A percentile compares a stretch with the other conserved stretches of the same genome.
phyloP scores from a whole-genome alignment of 2,888 invertebrate species.

The Drosophila borborema region DNA sequence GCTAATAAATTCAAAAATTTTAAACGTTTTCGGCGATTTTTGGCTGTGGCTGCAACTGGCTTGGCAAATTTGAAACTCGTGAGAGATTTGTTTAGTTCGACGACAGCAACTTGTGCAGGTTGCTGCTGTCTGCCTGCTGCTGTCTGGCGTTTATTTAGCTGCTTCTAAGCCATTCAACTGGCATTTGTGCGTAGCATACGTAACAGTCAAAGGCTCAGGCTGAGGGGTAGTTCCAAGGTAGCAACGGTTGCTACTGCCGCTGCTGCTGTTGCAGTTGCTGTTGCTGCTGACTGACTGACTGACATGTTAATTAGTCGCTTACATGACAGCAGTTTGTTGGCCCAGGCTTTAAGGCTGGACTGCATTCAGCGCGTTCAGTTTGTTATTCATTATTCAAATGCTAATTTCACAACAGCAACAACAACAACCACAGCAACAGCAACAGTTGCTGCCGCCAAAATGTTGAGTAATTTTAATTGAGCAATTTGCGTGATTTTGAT shows the following conservation, averaged over 20 bases:
- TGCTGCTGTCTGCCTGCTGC: slow-evolving; percentile 12
- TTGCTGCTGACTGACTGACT: slow-evolving; percentile 56
- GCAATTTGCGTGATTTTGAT: slow-evolving; percentile 77
- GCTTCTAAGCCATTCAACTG: slow-evolving; percentile 38
- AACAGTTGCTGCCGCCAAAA: slow-evolving; percentile 42
- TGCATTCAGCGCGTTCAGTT: slow-evolving; percentile 45
- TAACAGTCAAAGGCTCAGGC: slow-evolving; percentile 27
- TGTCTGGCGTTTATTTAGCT: slow-evolving; percentile 18
- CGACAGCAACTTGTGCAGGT: slow-evolving; percentile 41
- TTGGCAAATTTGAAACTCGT: slow-evolving; percentile 80
- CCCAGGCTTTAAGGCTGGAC: slow-evolving; percentile 52
- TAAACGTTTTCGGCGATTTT: slow-evolving; percentile 71
- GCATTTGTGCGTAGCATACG: slow-evolving; percentile 39
- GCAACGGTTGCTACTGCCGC: slow-evolving; percentile 4
- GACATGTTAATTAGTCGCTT: slow-evolving; percentile 82
- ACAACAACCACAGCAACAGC: slow-evolving; percentile 28
- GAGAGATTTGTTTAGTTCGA: slow-evolving; percentile 73
- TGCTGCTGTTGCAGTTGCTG: slow-evolving; percentile 22
- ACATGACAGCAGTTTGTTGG: slow-evolving; percentile 81
- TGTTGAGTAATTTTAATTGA: slow-evolving; percentile 79
- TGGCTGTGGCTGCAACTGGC: slow-evolving; percentile 38
- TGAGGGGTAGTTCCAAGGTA: slow-evolving; percentile 9
- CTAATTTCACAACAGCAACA: slow-evolving; percentile 59
- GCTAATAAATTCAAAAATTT: slow-evolving; percentile 80
- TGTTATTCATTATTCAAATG: slow-evolving; percentile 76